Evolutionary conservation across 2,888 invertebrate genomes (phyloP), one percentile per base, ranked within the genome.

Genomic region (Cheilosia scutellata): DNA sequence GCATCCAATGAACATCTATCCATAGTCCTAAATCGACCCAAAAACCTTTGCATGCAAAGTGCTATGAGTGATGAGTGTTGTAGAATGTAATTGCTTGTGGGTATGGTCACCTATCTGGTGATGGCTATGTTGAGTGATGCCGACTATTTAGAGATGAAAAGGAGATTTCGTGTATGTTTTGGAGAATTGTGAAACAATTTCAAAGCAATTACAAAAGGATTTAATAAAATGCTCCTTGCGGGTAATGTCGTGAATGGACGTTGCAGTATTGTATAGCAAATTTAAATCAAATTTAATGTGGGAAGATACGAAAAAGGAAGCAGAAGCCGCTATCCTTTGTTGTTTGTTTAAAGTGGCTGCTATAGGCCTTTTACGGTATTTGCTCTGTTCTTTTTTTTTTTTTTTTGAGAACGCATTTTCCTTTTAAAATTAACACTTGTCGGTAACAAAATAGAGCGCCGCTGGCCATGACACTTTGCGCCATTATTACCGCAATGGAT

Each of bases 71-170:
- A 63, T 70, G 74, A 58, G 70, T 70, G 70, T 55, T 71, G 75
- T 2, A 20, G 20, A 65, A 55, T 58, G 78, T 78, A 83, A 78
- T 75, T 79, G 58, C 84, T 74, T 79, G 74, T 70, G 75, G 70
- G 58, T 47, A 40, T 75, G 53, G 65, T 65, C 75, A 74, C 60
- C 62, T 37, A 27, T 7, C 27, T 57, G 49, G 47, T 33, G 16
- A 51, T 51, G 63, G 66, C 13, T n/a, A 37, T 70, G 37, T 44
- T 51, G 31, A 68, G 42, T 60, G 16, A 51, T 62, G 20, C 25
- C 5, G 33, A 57, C 13, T 47, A 40, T 57, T 42, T 62, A 37
- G 47, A 62, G 53, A 5, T 7, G 49, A 49, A 65, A 40, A 29
- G 27, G 25, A 51, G 42, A 42, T 58, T 51, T 5, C n/a, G 58